phyloP scores from a whole-genome alignment of 2,888 invertebrate species.

The Tetrapedia diversipes region DNA sequence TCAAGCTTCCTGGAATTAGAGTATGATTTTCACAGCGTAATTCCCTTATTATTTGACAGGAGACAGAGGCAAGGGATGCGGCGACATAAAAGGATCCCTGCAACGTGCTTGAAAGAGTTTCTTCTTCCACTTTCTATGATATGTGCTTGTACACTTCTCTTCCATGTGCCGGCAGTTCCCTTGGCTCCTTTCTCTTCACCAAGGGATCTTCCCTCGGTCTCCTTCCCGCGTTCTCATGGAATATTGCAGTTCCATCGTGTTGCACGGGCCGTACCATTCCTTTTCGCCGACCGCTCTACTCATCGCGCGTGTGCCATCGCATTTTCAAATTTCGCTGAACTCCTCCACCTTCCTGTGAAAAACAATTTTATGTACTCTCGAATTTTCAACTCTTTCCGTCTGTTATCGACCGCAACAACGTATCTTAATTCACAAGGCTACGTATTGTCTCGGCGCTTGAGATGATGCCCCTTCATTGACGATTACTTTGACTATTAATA shows the following conservation, averaged over 20 bases:
- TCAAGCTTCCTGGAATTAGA: conserved; percentile 11
- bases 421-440: too few relatives aligned
- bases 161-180: background rate
- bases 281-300: too few relatives aligned
- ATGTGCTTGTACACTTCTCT: conserved; percentile 30
- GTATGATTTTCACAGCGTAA: conserved; percentile 35
- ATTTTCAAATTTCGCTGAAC: conserved; percentile 11
- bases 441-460: too few relatives aligned
- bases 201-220: background rate
- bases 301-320: too few relatives aligned
- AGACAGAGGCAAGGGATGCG: background rate
- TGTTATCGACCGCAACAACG: too few relatives aligned
- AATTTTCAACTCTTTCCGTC: conserved; percentile 8
- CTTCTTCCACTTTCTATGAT: conserved; percentile 29
- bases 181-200: conserved; percentile 29
- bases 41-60: conserved; percentile 34
- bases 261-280: conserved; percentile 26
- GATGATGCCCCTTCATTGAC: too few relatives aligned
- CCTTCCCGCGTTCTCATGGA: conserved; percentile 14
- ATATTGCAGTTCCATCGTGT: conserved; percentile 43
- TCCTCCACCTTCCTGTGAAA: background rate
- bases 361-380: conserved; percentile 1
- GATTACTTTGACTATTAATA: too few relatives aligned
- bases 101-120: conserved; percentile 30
- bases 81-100: conserved; percentile 22